Evolutionary conservation across 2,113 vertebrate species (phyloP).

Genomic region (Dipodomys stephensi): DNA sequence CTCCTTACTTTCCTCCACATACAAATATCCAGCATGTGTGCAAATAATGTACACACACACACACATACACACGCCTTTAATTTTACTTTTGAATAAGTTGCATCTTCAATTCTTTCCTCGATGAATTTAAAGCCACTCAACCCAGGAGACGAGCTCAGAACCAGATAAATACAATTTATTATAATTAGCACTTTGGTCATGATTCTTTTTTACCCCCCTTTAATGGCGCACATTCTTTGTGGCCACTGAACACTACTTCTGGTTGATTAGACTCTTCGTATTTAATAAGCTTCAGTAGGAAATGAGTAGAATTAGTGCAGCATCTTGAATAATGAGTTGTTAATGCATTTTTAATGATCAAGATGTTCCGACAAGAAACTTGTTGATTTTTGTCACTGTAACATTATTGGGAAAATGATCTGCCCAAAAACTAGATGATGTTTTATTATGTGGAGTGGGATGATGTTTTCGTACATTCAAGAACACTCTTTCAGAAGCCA

Average conservation of each 20-base stretch:
- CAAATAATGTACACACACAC: not conserved
- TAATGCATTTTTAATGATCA: constrained; percentile 82
- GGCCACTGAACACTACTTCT: constrained; percentile 66
- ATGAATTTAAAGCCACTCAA: constrained; percentile 56
- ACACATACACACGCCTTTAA: not conserved
- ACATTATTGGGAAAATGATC: constrained; percentile 60
- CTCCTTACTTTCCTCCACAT: no score
- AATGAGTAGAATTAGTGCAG: constrained; percentile 75
- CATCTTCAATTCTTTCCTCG: constrained; percentile 37
- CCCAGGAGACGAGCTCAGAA: constrained; percentile 42
- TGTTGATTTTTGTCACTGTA: constrained; percentile 77
- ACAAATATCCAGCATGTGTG: no score
- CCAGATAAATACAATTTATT: constrained; percentile 66
- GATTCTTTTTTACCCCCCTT: constrained; percentile 47
- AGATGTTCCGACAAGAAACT: constrained; percentile 75
- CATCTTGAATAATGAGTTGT: constrained; percentile 79
- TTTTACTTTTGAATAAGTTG: constrained; percentile 63
- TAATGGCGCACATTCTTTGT: constrained; percentile 71
- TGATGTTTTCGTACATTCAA: constrained; percentile 10
- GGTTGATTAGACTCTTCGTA: constrained; percentile 71
- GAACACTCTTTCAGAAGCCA: not conserved
- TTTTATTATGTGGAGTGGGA: constrained; percentile 51
- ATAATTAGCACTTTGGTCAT: constrained; percentile 64
- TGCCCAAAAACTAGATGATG: not conserved
- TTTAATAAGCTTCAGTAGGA: constrained; percentile 75